Percentiles rank a stretch among this genome's conserved stretches.
These are phyloP conservation scores for Erannis defoliaria DNA, from an alignment of 2,888 invertebrate genomes.

Conservation along the genomic window DNA sequence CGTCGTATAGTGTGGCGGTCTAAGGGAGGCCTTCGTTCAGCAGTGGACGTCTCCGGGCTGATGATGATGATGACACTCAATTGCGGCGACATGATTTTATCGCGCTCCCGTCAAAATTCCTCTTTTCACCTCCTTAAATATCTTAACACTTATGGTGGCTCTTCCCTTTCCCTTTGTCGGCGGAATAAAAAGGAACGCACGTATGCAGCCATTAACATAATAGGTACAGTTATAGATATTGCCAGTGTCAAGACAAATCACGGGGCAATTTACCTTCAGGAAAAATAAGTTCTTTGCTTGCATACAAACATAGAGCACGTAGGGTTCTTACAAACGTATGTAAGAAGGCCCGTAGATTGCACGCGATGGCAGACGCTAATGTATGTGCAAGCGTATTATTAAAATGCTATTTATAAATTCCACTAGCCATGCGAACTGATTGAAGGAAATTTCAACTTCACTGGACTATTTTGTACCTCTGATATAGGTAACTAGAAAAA, in stretches of 20 bases:
- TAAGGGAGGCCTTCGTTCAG: too few species aligned
- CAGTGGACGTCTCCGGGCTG: too few species aligned
- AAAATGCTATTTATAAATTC: slow-evolving; percentile 41
- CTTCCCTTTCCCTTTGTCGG: too few species aligned
- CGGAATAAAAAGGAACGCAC: too few species aligned
- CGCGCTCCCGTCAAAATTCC: too few species aligned
- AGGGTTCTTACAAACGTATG: background rate
- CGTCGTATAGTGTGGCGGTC: too few species aligned
- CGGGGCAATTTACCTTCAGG: slow-evolving; percentile 18
- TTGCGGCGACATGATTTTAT: too few species aligned
- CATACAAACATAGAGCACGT: slow-evolving; percentile 17
- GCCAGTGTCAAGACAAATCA: background rate
- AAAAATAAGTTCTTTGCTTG: slow-evolving; percentile 12
- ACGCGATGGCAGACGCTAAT: slow-evolving; percentile 25
- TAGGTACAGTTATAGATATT: slow-evolving; percentile 7
- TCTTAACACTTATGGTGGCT: too few species aligned
- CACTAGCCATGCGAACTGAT: slow-evolving; percentile 36
- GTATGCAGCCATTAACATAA: too few species aligned
- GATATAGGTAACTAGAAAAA: too few species aligned
- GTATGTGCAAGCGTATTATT: slow-evolving; percentile 35
- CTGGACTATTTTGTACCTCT: background rate
- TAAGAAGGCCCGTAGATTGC: slow-evolving; percentile 19
- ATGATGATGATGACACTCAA: too few species aligned
- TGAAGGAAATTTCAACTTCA: slow-evolving; percentile 24
- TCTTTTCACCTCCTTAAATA: too few species aligned